These are phyloP conservation scores for Planococcus citri DNA, from an alignment of 1,140 invertebrate genomes.

Conservation along the genomic window DNA sequence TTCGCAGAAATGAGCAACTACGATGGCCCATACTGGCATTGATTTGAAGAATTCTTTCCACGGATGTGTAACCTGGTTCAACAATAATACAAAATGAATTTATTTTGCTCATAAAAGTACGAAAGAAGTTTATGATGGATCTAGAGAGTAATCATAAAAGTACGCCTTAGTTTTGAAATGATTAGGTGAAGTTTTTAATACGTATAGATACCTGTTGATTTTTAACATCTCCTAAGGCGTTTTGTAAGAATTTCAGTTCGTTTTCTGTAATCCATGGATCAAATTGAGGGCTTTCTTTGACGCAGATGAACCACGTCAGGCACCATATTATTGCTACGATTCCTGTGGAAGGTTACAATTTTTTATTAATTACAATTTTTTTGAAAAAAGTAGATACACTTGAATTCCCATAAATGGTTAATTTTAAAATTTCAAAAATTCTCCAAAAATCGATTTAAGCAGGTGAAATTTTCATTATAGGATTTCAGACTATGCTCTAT, in stretches of 20 bases:
- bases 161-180: too few relatives aligned
- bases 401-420: too few relatives aligned
- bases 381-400: too few relatives aligned
- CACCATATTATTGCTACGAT: conserved; percentile 57
- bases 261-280: conserved; percentile 58
- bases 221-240: conserved; percentile 29
- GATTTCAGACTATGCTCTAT: too few relatives aligned
- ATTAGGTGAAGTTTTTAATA: too few relatives aligned
- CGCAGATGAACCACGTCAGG: conserved; percentile 51
- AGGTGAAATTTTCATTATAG: too few relatives aligned
- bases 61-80: conserved; percentile 35
- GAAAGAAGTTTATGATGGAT: too few relatives aligned
- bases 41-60: conserved; percentile 73
- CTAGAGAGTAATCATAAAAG: too few relatives aligned
- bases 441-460: too few relatives aligned
- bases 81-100: neutral
- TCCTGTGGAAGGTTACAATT: conserved; percentile 35
- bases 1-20: conserved; percentile 80
- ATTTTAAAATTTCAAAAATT: too few relatives aligned
- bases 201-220: neutral
- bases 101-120: too few relatives aligned
- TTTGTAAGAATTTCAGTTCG: conserved; percentile 65
- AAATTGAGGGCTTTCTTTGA: conserved; percentile 60
- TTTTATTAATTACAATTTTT: too few relatives aligned
- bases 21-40: conserved; percentile 77